phyloP scores from a whole-genome alignment of 2,113 vertebrate genomes.

The Scomber colias region DNA sequence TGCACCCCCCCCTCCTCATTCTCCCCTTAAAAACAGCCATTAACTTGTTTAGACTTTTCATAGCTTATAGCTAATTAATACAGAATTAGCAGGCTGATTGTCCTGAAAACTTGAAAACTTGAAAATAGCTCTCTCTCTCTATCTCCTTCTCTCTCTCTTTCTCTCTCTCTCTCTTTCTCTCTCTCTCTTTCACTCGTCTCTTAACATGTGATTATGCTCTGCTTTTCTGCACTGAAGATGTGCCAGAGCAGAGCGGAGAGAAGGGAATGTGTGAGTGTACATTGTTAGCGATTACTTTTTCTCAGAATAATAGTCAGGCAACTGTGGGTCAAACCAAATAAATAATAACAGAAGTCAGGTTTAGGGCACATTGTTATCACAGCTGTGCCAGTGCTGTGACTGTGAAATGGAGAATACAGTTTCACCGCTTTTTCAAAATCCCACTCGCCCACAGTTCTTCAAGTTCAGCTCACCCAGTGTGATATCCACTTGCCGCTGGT shows the following conservation, averaged over 20 bases:
- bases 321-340: conserved; percentile 58
- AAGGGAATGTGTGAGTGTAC: not conserved
- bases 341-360: conserved; percentile 65
- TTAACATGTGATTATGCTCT: conserved; percentile 55
- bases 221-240: conserved; percentile 24
- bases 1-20: not conserved
- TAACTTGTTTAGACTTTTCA: conserved; percentile 51
- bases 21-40: conserved; percentile 39
- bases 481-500: conserved; percentile 48
- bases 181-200: conserved; percentile 28
- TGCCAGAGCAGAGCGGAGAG: not conserved
- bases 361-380: conserved; percentile 71
- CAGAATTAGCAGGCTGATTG: conserved; percentile 53
- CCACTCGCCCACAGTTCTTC: conserved; percentile 52
- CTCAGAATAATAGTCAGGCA: conserved; percentile 49
- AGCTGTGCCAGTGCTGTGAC: conserved; percentile 56
- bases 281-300: conserved; percentile 52
- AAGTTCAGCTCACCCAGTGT: conserved; percentile 46
- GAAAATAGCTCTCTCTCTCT: conserved; percentile 39
- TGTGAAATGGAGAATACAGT: conserved; percentile 64
- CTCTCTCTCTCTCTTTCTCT: not conserved
- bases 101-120: conserved; percentile 64
- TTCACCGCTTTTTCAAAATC: conserved; percentile 38
- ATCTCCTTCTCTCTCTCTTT: conserved; percentile 32
- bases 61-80: conserved; percentile 57